Evolutionary conservation across 2,888 invertebrate species (phyloP), one percentile per base, ranked within the genome.

Genomic region (Portevinia maculata): DNA sequence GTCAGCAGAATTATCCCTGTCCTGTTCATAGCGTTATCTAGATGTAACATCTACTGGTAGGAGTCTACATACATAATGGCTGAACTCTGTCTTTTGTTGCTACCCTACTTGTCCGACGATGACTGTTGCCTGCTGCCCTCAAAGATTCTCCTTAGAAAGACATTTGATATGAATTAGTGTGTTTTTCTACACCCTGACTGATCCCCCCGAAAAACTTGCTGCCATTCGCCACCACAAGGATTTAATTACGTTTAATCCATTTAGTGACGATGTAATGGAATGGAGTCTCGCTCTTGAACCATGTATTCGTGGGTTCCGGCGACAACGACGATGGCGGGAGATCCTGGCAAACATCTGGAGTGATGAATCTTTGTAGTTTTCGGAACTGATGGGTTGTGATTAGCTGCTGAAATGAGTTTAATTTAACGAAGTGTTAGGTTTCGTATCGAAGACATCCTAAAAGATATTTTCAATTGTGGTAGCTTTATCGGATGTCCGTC

Each of bases 341-440:
- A 13, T 52, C 39, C 64, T 52, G 37, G 59, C 37, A 59, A 75
- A 67, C 67, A 75, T 75, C 67, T 67, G 57, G 52, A 67, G 59
- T 75, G 75, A 75, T 75, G 75, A 75, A 75, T 75, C 75, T 60
- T 59, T 75, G 67, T 75, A 67, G 59, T 59, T 65, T 75, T 75
- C 67, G 75, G 67, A 34, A 67, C 59, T 75, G 75, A 75, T 75
- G 75, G 67, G 75, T 60, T 75, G 75, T 67, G 75, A 75, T 75
- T 75, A 75, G 75, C 75, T 75, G 75, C 65, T 59, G 75, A 75
- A 75, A 75, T 75, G 75, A 67, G 75, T 75, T 75, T 75, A 75
- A 75, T 67, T 67, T 75, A 67, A 75, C 67, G 67, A 75, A 75
- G 75, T 67, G 60, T 75, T 65, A 75, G 67, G 67, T 75, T 75